Evolutionary conservation across 2,888 invertebrate species (phyloP).

Genomic region (Rotaria macrura): DNA sequence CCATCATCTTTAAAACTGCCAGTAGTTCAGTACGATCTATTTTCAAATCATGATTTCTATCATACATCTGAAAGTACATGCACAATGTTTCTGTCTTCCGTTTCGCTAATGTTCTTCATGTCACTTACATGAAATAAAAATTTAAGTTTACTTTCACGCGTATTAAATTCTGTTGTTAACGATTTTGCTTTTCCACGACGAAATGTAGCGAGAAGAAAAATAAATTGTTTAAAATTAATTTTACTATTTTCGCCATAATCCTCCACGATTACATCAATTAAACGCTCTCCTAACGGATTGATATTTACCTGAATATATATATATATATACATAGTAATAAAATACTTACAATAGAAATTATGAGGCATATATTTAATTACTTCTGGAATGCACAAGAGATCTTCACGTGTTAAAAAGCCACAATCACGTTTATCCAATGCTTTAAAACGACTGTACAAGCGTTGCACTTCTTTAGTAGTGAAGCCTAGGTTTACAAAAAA

Average conservation of each 20-base stretch:
- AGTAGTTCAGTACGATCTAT: background rate
- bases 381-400: conserved; percentile 1
- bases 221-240: conserved; percentile 19
- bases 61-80: background rate
- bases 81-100: no score
- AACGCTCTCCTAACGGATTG: background rate
- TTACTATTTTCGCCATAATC: conserved; percentile 11
- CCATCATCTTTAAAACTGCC: conserved; percentile 20
- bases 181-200: background rate
- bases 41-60: conserved; percentile 16
- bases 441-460: conserved; percentile 9
- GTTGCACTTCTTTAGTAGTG: background rate
- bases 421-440: conserved; percentile 3
- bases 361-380: background rate
- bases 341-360: background rate
- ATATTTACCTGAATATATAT: background rate
- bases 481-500: no score
- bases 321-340: no score
- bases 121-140: conserved; percentile 19
- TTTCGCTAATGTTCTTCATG: no score
- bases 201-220: background rate
- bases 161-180: background rate
- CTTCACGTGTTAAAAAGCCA: conserved; percentile 18
- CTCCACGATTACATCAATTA: background rate
- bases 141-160: background rate